Evolutionary conservation across 1,140 invertebrate genomes (phyloP), one percentile per base, ranked within the genome.

Genomic region (Polypedilum pembai): DNA sequence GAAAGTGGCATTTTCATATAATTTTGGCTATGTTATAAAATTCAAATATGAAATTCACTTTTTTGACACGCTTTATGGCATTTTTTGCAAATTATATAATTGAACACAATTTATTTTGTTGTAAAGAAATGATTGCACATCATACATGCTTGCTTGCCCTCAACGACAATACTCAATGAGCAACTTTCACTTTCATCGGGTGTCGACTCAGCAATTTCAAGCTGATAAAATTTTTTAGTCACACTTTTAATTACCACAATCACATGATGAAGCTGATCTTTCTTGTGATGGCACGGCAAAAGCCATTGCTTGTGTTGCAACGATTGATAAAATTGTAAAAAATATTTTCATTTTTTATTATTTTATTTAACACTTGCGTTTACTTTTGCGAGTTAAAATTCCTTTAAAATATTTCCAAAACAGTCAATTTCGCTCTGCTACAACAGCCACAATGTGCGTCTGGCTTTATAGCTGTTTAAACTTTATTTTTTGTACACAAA

Each of bases 401-500:
- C 41, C 41, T 45, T 45, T 45, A 15, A 45, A 45, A 45, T 45
- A 15, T 45, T 66, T 66, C 18, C 17, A 69, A 69, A 69, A 69
- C 65, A 20, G 65, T 21, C 65, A 69, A 69, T 20, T 21, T n/a
- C 15, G 17, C 17, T 69, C 65, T 69, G 65, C 17, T 18, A 69
- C 65, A 21, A 69, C 17, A 10, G 8, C 5, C 20, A 18, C 65
- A 21, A 69, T 18, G 20, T 18, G 17, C 65, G 65, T 69, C 65
- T 69, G 65, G 65, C 65, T 69, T 69, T 69, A 69, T 69, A 69
- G 3, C 65, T 69, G 65, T 20, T 21, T 56, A 56, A 56, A 56
- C 45, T 56, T 18, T 69, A 33, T 33, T 33, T 33, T 33, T 33
- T 33, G 24, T 33, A 33, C 24, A 33, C 24, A 33, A 33, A 33